Conservation (phyloP, 2,797 vertebrate genomes). For the Oryzias dopingdopingensis region DNA sequence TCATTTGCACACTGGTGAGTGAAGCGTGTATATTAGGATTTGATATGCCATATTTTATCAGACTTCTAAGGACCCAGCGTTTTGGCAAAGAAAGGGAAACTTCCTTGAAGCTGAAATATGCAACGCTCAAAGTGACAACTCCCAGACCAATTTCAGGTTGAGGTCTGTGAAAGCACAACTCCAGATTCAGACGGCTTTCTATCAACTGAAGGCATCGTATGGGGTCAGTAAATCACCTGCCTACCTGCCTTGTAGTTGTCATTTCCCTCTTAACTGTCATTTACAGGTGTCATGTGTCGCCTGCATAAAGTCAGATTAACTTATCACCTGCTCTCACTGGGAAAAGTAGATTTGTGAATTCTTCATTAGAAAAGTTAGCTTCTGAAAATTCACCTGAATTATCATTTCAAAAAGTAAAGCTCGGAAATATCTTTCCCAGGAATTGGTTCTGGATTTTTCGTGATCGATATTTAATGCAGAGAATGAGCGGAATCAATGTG, state of each 20-base stretch:
- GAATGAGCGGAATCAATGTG: slow-evolving; percentile 27
- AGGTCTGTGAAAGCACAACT: slow-evolving; percentile 71
- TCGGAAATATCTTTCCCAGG: slow-evolving; percentile 52
- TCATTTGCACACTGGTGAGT: slow-evolving; percentile 70
- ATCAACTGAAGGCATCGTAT: slow-evolving; percentile 71
- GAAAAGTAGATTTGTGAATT: slow-evolving; percentile 59
- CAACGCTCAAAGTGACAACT: slow-evolving; percentile 69
- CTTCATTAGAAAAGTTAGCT: slow-evolving; percentile 77
- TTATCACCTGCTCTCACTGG: slow-evolving; percentile 70
- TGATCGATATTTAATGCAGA: slow-evolving; percentile 57
- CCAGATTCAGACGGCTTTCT: slow-evolving; percentile 71
- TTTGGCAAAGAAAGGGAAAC: slow-evolving; percentile 29
- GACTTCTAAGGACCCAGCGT: slow-evolving; percentile 53
- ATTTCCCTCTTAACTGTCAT: slow-evolving; percentile 72
- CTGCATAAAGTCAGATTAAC: slow-evolving; percentile 82
- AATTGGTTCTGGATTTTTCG: slow-evolving; percentile 53
- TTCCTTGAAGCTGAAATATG: slow-evolving; percentile 67
- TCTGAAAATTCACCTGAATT: slow-evolving; percentile 75
- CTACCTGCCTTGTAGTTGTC: slow-evolving; percentile 67
- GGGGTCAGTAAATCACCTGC: slow-evolving; percentile 70
- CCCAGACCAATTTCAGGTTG: slow-evolving; percentile 71
- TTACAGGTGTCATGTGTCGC: slow-evolving; percentile 72
- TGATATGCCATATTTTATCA: slow-evolving; percentile 69
- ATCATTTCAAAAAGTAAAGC: slow-evolving; percentile 70
- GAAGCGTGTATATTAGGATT: slow-evolving; percentile 70